Evolutionary conservation across 2,113 vertebrate species (phyloP), one percentile per base, ranked within the genome.

Genomic region (Fulmarus glacialis): DNA sequence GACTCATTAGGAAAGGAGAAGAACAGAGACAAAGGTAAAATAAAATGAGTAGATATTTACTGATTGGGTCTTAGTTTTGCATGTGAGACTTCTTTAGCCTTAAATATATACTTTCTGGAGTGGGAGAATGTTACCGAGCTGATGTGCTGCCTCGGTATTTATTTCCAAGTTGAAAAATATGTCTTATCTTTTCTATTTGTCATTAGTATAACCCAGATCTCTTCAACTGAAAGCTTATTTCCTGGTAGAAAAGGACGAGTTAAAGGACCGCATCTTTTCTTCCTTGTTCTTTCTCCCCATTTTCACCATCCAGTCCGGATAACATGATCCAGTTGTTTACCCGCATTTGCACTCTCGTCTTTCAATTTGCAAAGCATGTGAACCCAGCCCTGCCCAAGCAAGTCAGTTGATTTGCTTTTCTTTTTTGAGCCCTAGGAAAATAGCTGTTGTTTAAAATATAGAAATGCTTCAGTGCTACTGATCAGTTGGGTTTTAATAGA

Each of bases 1-100:
- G 99, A 99, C 97, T 99, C 99, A 18, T 97, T 99, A 89, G 99
- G 99, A 48, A 99, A 99, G 96, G 99, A 99, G 98, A 99, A 99
- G 98, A 99, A 98, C 97, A 99, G 98, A 99, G 99, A 99, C 93
- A 99, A 98, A 99, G 99, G 99, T 99, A 98, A 98, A 87, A 79
- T 68, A 82, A 75, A 78, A 84, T 26, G 0, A 73, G 5, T 74
- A 50, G 8, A 14, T 60, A 20, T 63, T 87, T 80, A 73, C 50
- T 48, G 29, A 22, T 59, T 1, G 4, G 15, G 7, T 77, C 47
- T 86, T 70, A 38, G 15, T 90, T 94, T 95, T 90, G 71, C 38
- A 30, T 86, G 38, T 36, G 40, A 70, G 5, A 21, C 82, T 79
- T 82, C 19, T 82, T 87, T 34, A 67, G 19, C 58, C 42, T 95